These are phyloP conservation scores for Typhlomys cinereus DNA, from an alignment of 2,113 vertebrate species.

Conservation along the genomic window DNA sequence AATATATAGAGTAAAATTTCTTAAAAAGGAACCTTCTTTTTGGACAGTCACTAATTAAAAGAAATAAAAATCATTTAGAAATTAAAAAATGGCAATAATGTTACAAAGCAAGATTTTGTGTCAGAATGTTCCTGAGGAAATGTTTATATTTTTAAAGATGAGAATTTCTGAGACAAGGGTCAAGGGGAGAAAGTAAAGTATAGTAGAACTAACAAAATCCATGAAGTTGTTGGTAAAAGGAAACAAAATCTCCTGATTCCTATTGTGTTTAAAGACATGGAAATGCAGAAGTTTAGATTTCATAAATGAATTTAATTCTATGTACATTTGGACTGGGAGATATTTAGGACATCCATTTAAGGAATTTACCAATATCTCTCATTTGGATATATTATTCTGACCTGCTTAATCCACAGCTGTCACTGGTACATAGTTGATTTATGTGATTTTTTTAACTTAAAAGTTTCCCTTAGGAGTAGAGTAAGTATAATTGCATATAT, in stretches of 20 bases:
- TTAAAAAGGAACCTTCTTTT: background rate
- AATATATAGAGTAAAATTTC: background rate
- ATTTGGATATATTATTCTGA: background rate
- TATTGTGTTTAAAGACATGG: background rate
- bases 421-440: background rate
- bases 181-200: background rate
- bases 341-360: background rate
- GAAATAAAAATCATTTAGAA: conserved; percentile 22
- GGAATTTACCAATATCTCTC: background rate
- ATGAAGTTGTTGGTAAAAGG: background rate
- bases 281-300: background rate
- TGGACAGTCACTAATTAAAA: background rate
- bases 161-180: background rate
- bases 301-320: background rate
- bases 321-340: background rate
- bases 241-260: background rate
- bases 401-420: background rate
- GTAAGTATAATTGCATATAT: background rate
- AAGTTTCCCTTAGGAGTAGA: background rate
- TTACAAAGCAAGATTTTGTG: background rate
- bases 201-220: background rate
- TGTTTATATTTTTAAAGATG: background rate
- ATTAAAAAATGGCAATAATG: background rate
- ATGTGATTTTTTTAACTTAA: background rate
- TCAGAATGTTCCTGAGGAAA: background rate